Conservation (phyloP, 2,888 invertebrate genomes). For the Apamea epomidion region DNA sequence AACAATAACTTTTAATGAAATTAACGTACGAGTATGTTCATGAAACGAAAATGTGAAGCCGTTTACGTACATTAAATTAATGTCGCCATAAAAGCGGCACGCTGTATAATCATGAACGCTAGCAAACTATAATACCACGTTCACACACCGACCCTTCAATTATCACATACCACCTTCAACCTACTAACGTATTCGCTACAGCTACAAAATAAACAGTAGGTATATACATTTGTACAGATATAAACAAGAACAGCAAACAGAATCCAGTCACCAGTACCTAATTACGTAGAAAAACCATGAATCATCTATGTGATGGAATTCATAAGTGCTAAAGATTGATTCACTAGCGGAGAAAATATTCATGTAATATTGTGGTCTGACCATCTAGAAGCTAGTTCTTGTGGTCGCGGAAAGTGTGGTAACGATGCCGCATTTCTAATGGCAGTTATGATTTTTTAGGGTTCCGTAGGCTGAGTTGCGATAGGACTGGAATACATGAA, state of each 20-base stretch:
- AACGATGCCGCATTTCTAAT: conserved; percentile 63
- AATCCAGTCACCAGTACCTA: conserved; percentile 26
- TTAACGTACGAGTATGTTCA: too few species aligned
- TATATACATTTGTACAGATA: neutral
- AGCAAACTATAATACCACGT: neutral
- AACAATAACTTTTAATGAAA: too few species aligned
- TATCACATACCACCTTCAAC: neutral
- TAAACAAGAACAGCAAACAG: conserved; percentile 39
- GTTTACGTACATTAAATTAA: too few species aligned
- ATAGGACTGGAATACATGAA: neutral
- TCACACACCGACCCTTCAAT: neutral
- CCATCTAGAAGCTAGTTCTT: conserved; percentile 60
- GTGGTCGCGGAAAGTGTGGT: conserved; percentile 64
- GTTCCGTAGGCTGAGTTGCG: neutral
- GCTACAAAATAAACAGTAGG: conserved; percentile 10
- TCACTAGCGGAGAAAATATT: conserved; percentile 57
- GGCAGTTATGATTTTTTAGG: conserved; percentile 54
- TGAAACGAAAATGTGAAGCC: too few species aligned
- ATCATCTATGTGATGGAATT: conserved; percentile 52
- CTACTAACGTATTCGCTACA: conserved; percentile 28
- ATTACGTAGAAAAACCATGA: conserved; percentile 61
- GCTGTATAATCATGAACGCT: neutral
- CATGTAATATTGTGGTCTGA: conserved; percentile 52
- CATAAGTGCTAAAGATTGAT: conserved; percentile 56
- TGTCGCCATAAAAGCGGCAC: too few species aligned